These are phyloP conservation scores for Taxidea taxus DNA, from an alignment of 2,113 vertebrate species.

Conservation along the genomic window DNA sequence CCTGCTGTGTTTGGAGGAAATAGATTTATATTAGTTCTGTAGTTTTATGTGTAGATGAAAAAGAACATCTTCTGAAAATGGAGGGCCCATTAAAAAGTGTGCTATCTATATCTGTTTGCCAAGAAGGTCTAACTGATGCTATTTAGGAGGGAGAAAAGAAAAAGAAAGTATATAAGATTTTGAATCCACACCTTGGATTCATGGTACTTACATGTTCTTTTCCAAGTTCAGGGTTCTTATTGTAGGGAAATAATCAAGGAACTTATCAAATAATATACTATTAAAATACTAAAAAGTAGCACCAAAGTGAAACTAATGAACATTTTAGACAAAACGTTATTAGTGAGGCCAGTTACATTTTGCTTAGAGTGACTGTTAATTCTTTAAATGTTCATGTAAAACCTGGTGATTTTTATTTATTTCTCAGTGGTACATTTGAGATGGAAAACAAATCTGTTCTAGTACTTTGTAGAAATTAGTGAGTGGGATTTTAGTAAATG, in stretches of 20 bases:
- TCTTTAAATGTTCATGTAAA: neutral
- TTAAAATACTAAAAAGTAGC: neutral
- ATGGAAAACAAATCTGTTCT: neutral
- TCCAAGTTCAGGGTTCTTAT: neutral
- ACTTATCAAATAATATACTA: neutral
- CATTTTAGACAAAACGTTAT: neutral
- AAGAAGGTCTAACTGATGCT: neutral
- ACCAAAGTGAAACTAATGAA: neutral
- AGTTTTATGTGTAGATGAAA: neutral
- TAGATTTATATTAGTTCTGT: constrained; percentile 31
- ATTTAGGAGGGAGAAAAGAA: neutral
- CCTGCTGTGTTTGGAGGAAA: neutral
- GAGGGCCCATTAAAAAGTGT: neutral
- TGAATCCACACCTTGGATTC: fast-evolving
- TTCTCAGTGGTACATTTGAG: neutral
- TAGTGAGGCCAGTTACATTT: neutral
- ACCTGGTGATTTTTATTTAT: neutral
- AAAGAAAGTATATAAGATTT: neutral
- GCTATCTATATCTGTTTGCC: neutral
- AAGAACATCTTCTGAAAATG: neutral
- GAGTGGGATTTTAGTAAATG: neutral
- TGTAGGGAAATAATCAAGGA: neutral
- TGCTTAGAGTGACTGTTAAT: neutral
- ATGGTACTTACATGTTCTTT: neutral
- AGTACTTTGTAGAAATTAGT: neutral